phyloP scores from a whole-genome alignment of 2,888 invertebrate species.

The Augiades crinisus region DNA sequence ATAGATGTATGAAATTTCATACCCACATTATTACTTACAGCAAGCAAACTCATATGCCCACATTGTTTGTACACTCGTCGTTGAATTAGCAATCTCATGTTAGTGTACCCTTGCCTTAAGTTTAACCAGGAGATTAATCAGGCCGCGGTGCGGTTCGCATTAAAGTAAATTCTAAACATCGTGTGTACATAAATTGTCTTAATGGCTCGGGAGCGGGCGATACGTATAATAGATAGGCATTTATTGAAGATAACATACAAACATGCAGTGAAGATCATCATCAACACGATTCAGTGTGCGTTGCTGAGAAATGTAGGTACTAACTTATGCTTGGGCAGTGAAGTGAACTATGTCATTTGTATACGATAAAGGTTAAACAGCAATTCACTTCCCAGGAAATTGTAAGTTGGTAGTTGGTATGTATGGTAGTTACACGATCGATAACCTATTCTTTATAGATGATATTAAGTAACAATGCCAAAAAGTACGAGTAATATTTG shows the following conservation, averaged over 20 bases:
- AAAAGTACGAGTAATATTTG: too few relatives aligned
- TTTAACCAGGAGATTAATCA: constrained; percentile 57
- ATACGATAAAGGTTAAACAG: too few relatives aligned
- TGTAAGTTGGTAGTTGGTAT: too few relatives aligned
- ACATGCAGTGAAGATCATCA: background rate
- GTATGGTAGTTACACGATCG: too few relatives aligned
- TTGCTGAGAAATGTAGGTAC: too few relatives aligned
- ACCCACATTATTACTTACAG: background rate
- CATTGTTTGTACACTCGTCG: constrained; percentile 7
- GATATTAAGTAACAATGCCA: too few relatives aligned
- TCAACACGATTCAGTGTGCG: too few relatives aligned
- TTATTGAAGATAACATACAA: constrained; percentile 3
- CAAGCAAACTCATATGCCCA: background rate
- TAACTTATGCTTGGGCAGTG: too few relatives aligned
- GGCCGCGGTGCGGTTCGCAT: constrained; percentile 57
- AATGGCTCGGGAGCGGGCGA: constrained; percentile 47
- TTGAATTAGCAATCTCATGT: constrained; percentile 16
- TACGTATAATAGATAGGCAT: constrained; percentile 6
- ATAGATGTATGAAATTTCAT: background rate
- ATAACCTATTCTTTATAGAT: too few relatives aligned
- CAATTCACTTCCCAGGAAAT: too few relatives aligned
- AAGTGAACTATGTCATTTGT: too few relatives aligned
- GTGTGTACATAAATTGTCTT: constrained; percentile 69
- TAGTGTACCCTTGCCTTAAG: constrained; percentile 4
- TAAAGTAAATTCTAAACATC: constrained; percentile 73